Evolutionary conservation across 2,113 vertebrate genomes (phyloP).

Genomic region (Pachyramphus minor): DNA sequence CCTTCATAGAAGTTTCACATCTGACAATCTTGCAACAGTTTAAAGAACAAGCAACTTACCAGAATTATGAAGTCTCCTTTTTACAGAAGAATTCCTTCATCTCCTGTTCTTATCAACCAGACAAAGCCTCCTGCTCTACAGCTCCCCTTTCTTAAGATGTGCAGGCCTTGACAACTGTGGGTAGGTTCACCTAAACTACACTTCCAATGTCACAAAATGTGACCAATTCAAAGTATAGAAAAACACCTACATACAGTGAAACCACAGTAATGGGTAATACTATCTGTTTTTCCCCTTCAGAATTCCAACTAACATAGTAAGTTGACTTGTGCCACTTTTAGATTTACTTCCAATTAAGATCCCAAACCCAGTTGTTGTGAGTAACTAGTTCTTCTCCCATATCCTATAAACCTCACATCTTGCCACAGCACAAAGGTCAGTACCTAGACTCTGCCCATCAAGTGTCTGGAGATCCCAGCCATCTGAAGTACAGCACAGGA

Average conservation of each 20-base stretch:
- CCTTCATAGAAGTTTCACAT: not conserved
- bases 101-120: not conserved
- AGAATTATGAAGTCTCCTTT: not conserved
- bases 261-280: not conserved
- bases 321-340: not conserved
- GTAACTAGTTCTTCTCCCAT: not conserved
- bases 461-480: not conserved
- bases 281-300: rapidly evolving
- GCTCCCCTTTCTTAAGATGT: not conserved
- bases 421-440: not conserved
- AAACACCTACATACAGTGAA: not conserved
- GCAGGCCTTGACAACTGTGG: not conserved
- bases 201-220: not conserved
- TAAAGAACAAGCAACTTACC: not conserved
- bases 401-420: not conserved
- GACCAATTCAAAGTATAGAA: rapidly evolving
- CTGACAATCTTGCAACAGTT: not conserved
- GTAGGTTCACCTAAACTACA: not conserved
- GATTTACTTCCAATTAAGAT: not conserved
- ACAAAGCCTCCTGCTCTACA: not conserved
- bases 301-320: not conserved
- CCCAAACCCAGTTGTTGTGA: not conserved
- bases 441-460: not conserved
- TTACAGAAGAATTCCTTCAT: not conserved
- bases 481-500: not conserved